Conservation (phyloP, 2,888 invertebrate species). For the Parnassius smintheus region DNA sequence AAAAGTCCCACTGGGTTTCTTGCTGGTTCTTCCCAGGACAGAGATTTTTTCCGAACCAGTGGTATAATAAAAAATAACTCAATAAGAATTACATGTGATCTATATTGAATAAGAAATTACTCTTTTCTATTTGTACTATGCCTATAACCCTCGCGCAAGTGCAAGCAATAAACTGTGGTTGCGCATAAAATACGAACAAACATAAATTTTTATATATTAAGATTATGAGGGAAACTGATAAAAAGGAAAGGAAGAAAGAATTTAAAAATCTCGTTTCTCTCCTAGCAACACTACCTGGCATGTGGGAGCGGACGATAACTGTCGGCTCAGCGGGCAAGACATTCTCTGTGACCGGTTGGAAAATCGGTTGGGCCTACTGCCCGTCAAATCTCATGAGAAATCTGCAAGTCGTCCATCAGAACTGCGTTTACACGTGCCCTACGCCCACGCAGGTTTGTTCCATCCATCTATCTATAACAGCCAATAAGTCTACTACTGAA, state of each 20-base stretch:
- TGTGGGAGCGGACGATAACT: constrained; percentile 99
- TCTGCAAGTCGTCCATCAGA: constrained; percentile 95
- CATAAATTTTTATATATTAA: no score
- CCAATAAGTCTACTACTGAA: no score
- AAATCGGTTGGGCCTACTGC: constrained; percentile 97
- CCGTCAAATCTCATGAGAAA: constrained; percentile 90
- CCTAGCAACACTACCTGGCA: constrained; percentile 92
- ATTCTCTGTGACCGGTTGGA: constrained; percentile 99
- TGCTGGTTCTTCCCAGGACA: no score
- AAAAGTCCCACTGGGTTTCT: no score
- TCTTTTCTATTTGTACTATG: no score
- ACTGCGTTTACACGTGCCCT: constrained; percentile 94
- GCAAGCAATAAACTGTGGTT: no score
- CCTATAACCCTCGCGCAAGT: no score
- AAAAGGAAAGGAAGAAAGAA: background rate
- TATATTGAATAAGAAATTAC: no score
- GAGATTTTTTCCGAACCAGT: no score
- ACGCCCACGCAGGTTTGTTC: constrained; percentile 89
- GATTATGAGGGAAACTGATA: background rate
- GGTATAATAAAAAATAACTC: no score
- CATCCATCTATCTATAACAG: background rate
- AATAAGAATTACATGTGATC: no score
- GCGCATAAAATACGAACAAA: no score
- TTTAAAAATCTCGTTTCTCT: background rate
- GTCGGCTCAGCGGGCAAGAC: constrained; percentile 99